A percentile compares a stretch with the other conserved stretches of the same genome.
phyloP scores from a whole-genome alignment of 2,888 invertebrate genomes.

The Chymomyza fuscimana region DNA sequence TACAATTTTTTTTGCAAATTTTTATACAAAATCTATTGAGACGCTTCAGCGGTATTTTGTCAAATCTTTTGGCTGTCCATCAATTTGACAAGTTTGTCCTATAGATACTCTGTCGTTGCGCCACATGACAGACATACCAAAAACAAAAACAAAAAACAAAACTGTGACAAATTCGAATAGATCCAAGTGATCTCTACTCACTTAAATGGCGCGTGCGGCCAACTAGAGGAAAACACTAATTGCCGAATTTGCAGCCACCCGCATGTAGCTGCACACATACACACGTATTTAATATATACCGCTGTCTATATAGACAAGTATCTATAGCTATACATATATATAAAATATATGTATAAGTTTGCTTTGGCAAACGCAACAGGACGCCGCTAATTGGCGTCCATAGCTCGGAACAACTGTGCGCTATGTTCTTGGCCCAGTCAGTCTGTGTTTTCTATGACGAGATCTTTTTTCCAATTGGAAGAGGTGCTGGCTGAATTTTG shows the following conservation, averaged over 20 bases:
- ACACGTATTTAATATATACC: not conserved
- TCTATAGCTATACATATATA: not conserved
- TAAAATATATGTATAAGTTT: not conserved
- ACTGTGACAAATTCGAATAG: not conserved
- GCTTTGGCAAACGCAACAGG: conserved; percentile 31
- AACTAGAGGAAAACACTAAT: conserved; percentile 38
- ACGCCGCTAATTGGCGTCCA: conserved; percentile 32
- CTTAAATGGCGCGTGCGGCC: conserved; percentile 26
- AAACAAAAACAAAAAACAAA: not conserved
- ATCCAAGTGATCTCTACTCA: conserved; percentile 9
- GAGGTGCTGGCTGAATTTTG: conserved; percentile 34
- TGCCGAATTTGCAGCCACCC: conserved; percentile 42
- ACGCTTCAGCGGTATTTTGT: not conserved
- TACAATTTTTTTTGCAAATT: not conserved
- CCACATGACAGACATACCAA: not conserved
- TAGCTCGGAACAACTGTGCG: not conserved
- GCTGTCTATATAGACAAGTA: conserved; percentile 24
- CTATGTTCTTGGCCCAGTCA: not conserved
- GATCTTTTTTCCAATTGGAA: not conserved
- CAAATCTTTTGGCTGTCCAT: conserved; percentile 1
- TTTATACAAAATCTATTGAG: not conserved
- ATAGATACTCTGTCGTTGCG: not conserved
- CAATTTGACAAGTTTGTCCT: conserved; percentile 1
- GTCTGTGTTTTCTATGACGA: not conserved
- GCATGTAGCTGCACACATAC: conserved; percentile 38